Evolutionary conservation across 2,797 vertebrate species (phyloP).

Genomic region (Hozukius guyotensis): DNA sequence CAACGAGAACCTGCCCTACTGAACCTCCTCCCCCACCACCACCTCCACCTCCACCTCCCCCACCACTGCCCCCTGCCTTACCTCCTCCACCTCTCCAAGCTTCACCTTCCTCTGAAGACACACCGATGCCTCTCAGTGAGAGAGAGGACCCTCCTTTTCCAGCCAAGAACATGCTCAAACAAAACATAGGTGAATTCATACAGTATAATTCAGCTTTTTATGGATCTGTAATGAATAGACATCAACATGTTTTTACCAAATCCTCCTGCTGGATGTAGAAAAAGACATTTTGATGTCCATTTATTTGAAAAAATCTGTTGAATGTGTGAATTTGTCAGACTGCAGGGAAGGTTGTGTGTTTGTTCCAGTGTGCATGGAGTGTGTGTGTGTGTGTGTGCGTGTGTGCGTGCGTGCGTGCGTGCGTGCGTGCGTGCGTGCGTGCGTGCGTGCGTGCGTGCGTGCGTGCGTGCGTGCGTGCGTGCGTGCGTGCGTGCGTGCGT

Average conservation of each 20-base stretch:
- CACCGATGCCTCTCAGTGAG: slow-evolving; percentile 75
- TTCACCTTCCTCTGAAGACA: slow-evolving; percentile 50
- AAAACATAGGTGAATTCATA: slow-evolving; percentile 83
- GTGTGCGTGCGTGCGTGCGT: not conserved
- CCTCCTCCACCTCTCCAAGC: slow-evolving; percentile 21
- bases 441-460: not conserved
- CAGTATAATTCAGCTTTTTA: not conserved
- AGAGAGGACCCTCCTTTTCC: slow-evolving; percentile 61
- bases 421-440: not conserved
- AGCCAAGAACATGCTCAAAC: slow-evolving; percentile 74
- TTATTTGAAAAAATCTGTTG: not conserved
- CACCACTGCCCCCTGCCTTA: slow-evolving; percentile 21
- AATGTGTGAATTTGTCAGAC: not conserved
- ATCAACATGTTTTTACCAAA: not conserved
- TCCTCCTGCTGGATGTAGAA: not conserved
- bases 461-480: not conserved
- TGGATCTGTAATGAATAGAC: not conserved
- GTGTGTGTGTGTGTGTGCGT: not conserved
- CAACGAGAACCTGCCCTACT: not conserved
- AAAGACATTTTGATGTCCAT: not conserved
- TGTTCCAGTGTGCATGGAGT: slow-evolving; percentile 1
- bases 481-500: not conserved
- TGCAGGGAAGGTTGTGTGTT: slow-evolving; percentile 25
- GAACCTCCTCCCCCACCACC: slow-evolving; percentile 22
- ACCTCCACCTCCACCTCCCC: slow-evolving; percentile 2